Base-by-base conservation (phyloP, 2,797 vertebrate genomes). In the Psittacula echo region DNA sequence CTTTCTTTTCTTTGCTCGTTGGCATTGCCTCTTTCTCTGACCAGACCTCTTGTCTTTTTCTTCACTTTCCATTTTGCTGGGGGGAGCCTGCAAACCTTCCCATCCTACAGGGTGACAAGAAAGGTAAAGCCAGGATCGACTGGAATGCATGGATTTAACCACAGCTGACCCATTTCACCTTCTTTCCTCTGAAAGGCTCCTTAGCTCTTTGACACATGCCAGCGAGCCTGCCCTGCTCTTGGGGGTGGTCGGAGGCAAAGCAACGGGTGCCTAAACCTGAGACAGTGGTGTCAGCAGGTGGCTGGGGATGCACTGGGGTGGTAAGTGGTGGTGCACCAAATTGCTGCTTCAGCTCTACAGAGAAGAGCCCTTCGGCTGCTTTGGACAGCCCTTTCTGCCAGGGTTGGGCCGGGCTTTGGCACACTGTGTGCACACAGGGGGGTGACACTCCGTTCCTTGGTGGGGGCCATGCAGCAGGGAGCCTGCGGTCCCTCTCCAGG, bases 11-110 rank as follows among this genome's bases (percentile, higher is more conserved):
- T 24, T 18, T 23, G 12, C 45, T 14, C 0, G 2, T 8, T 7
- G 5, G 11, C 13, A 23, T 19, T 34, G 12, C 8, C 16, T 39
- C 24, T 41, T 41, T 20, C 12, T 50, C 20, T n/a, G 2, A 20
- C 16, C 17, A 51, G 60, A 5, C 4, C 13, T 26, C 5, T 50
- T 21, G 9, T 10, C 30, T 37, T 58, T 44, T 29, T 7, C 16
- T 45, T 61, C 0, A 1, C 4, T 68, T n/a, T 21, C 37, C 17
- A 4, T 7, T 65, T 56, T 44, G 8, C 7, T 14, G 5, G 7
- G 13, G 9, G 18, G 6, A 53, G 16, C n/a, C 61, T 74, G 20
- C 29, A 74, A 74, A 24, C 13, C 45, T 60, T 45, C 29, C 54
- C 54, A 67, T 11, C 41, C 39, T 15, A 24, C 8, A 27, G 27